These are phyloP conservation scores for Conger conger DNA, from an alignment of 2,113 vertebrate genomes.

Conservation along the genomic window DNA sequence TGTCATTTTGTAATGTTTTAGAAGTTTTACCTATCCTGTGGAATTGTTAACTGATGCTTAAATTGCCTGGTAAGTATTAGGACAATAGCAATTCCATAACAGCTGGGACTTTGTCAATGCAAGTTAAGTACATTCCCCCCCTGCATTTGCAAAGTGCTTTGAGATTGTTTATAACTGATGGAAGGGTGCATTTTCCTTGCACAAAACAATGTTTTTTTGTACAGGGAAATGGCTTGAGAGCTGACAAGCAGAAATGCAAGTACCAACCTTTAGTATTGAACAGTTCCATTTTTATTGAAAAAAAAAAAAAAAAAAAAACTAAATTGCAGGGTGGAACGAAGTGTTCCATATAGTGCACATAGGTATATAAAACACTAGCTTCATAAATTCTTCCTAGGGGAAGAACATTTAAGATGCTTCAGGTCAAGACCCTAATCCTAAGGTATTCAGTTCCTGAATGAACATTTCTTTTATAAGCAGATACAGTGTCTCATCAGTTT, in stretches of 20 bases:
- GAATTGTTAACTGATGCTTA: conserved; percentile 89
- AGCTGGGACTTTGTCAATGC: conserved; percentile 87
- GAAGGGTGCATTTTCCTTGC: conserved; percentile 85
- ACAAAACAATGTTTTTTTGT: conserved; percentile 83
- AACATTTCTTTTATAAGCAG: background rate
- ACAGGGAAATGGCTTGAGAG: conserved; percentile 84
- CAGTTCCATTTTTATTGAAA: conserved; percentile 88
- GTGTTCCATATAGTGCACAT: conserved; percentile 88
- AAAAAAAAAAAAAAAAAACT: conserved; percentile 80
- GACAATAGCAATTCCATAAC: conserved; percentile 88
- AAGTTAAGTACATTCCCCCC: conserved; percentile 86
- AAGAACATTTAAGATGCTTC: conserved; percentile 84
- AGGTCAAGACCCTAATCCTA: background rate
- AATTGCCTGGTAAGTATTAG: conserved; percentile 92
- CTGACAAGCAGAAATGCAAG: conserved; percentile 87
- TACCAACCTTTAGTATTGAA: conserved; percentile 84
- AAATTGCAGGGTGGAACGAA: conserved; percentile 88
- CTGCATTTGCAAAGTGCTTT: conserved; percentile 87
- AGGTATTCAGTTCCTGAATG: background rate
- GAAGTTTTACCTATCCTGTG: conserved; percentile 85
- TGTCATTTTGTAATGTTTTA: conserved; percentile 89
- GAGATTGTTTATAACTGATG: conserved; percentile 87
- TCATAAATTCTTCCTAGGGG: conserved; percentile 41
- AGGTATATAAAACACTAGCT: conserved; percentile 81
- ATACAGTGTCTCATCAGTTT: background rate